A percentile compares a stretch with the other conserved stretches of the same genome.
These are phyloP conservation scores for Chaetura pelagica DNA, from an alignment of 2,113 vertebrate genomes.

Conservation along the genomic window DNA sequence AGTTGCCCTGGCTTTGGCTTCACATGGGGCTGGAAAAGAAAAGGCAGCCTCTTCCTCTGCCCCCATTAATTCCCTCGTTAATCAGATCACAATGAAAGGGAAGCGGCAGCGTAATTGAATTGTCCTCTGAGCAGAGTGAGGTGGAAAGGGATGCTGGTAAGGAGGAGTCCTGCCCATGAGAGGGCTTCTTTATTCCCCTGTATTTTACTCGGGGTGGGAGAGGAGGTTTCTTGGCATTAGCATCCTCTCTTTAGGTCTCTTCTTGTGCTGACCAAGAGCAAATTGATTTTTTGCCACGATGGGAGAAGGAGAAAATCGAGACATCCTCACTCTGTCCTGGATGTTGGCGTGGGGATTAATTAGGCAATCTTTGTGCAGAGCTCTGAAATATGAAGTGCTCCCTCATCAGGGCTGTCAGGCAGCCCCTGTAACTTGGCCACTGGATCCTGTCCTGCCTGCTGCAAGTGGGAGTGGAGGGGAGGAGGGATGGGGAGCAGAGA, in stretches of 20 bases:
- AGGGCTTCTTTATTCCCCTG: background rate
- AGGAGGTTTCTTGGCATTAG: background rate
- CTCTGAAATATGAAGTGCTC: background rate
- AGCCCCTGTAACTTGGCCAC: background rate
- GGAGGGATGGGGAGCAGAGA: background rate
- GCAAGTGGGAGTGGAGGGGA: rapidly evolving
- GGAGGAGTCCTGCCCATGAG: background rate
- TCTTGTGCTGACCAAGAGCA: rapidly evolving
- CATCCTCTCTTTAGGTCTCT: background rate
- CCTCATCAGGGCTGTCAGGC: background rate
- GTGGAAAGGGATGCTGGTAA: background rate
- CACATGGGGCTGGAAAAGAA: background rate
- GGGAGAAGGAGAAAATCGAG: background rate
- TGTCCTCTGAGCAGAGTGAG: background rate
- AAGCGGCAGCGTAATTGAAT: conserved; percentile 7
- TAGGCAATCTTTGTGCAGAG: background rate
- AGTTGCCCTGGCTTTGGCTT: conserved; percentile 11
- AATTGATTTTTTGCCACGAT: rapidly evolving
- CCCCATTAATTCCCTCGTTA: conserved; percentile 34
- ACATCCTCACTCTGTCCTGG: background rate
- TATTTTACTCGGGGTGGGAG: background rate
- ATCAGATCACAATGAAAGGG: conserved; percentile 45
- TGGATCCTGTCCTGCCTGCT: background rate
- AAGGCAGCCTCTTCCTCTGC: conserved; percentile 18
- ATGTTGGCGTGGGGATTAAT: background rate